Conservation (phyloP, 1,140 invertebrate species). For the Streblospio benedicti region DNA sequence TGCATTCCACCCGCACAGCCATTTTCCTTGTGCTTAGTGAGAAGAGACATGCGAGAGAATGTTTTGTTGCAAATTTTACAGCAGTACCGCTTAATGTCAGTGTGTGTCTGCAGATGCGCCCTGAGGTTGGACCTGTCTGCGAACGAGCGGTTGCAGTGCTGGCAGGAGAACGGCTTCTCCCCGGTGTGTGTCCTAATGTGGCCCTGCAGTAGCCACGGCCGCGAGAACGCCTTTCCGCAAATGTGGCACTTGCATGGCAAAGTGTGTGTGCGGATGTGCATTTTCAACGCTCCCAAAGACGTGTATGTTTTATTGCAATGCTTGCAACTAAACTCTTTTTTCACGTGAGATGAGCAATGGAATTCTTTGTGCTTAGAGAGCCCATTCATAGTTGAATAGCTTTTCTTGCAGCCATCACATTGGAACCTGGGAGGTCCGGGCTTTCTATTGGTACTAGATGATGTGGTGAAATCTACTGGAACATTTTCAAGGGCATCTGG, state of each 20-base stretch:
- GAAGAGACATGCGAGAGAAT: constrained; percentile 92
- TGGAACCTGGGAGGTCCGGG: constrained; percentile 67
- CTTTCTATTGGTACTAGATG: no score
- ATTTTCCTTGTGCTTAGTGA: constrained; percentile 85
- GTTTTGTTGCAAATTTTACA: constrained; percentile 87
- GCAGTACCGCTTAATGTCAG: constrained; percentile 94
- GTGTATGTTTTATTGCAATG: constrained; percentile 93
- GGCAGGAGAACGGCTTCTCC: constrained; percentile 93
- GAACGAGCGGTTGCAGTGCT: constrained; percentile 87
- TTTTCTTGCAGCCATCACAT: constrained; percentile 85
- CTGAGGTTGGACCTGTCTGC: constrained; percentile 91
- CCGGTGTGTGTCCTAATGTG: constrained; percentile 52
- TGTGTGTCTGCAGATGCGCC: constrained; percentile 94
- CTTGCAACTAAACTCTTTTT: constrained; percentile 91
- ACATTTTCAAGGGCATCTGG: no score
- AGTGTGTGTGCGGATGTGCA: constrained; percentile 98
- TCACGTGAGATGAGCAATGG: constrained; percentile 77
- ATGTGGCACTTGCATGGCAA: constrained; percentile 92
- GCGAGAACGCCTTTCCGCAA: constrained; percentile 93
- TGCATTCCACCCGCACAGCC: constrained; percentile 65
- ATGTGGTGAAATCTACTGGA: no score
- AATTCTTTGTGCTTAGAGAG: constrained; percentile 92
- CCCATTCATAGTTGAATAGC: constrained; percentile 92
- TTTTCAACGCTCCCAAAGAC: constrained; percentile 88
- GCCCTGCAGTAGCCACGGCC: constrained; percentile 86